Base-by-base conservation (phyloP, 2,888 invertebrate species). In the Folsomia candida region DNA sequence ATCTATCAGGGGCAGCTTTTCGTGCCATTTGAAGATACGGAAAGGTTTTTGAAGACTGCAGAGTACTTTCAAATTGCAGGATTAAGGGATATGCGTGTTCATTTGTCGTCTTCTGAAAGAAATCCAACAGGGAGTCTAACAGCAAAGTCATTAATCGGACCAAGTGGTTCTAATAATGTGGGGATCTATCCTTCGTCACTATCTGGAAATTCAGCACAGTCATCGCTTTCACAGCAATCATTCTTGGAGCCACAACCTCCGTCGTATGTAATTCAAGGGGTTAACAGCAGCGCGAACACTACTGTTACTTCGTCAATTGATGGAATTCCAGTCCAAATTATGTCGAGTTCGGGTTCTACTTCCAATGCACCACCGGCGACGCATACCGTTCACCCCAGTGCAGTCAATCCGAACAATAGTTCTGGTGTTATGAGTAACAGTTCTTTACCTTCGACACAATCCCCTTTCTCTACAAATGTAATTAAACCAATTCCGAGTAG, bases 1-100 rank as follows among this genome's bases (percentile, higher is more conserved):
- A 76, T 76, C 20, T 76, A 76, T 64, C 74, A 76, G 69, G 76
- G 76, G n/a, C 74, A 76, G 57, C 62, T 74, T 3, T 63, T 73
- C 3, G 72, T 75, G 18, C 72, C 72, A 1, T 73, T 70, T 28
- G 75, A 76, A 59, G 74, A 75, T 29, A 70, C 73, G n/a, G 74
- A 75, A 28, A 67, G 75, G 29, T 74, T 76, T 59, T 67, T 76
- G 6, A 73, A 75, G 58, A 73, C 76, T 25, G 76, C 76, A 1
- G 76, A 74, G 29, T 70, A 72, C 27, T 73, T 77, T 59, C 73
- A 75, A 69, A 69, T 77, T 22, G 77, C 77, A 20, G 77, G 77
- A 14, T 47, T 76, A 24, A 68, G 69, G 11, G 71, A 75, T 58
- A 74, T 74, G 71, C 63, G 72, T 20, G 67, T 63, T 24, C 71